phyloP scores from a whole-genome alignment of 2,888 invertebrate genomes.

The Formica aserva region DNA sequence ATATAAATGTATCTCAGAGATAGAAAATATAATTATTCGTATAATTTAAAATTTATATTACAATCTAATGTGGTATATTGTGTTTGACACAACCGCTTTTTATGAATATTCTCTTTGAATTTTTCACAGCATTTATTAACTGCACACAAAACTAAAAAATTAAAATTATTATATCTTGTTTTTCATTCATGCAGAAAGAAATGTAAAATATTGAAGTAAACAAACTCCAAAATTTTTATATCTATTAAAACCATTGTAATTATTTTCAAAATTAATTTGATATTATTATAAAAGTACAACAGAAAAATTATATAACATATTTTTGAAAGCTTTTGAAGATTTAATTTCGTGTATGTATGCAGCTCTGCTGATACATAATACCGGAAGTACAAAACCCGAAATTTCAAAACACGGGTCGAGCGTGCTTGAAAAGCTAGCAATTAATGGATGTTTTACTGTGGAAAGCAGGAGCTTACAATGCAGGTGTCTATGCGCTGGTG shows the following conservation, averaged over 20 bases:
- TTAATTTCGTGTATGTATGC: constrained; percentile 69
- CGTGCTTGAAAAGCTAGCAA: constrained; percentile 81
- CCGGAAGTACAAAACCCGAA: constrained; percentile 80
- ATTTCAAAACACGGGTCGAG: constrained; percentile 77
- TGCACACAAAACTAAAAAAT: background rate
- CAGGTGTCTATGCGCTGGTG: constrained; percentile 80
- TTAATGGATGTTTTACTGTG: constrained; percentile 80
- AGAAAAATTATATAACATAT: constrained; percentile 13
- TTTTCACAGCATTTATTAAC: background rate
- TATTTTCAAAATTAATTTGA: constrained; percentile 10
- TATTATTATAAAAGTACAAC: background rate
- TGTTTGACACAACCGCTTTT: background rate
- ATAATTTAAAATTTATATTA: background rate
- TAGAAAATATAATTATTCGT: constrained; percentile 17
- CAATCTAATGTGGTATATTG: background rate
- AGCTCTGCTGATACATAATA: constrained; percentile 71
- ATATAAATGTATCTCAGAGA: constrained; percentile 1
- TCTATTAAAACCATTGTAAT: constrained; percentile 16
- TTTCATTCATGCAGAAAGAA: background rate
- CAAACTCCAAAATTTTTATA: background rate
- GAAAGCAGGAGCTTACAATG: constrained; percentile 79
- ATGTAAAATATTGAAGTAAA: constrained; percentile 14
- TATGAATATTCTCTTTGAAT: background rate
- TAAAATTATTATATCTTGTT: constrained; percentile 12
- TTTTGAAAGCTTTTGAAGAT: constrained; percentile 19